Evolutionary conservation across 2,888 invertebrate genomes (phyloP).

Genomic region (Tetranychus piercei): DNA sequence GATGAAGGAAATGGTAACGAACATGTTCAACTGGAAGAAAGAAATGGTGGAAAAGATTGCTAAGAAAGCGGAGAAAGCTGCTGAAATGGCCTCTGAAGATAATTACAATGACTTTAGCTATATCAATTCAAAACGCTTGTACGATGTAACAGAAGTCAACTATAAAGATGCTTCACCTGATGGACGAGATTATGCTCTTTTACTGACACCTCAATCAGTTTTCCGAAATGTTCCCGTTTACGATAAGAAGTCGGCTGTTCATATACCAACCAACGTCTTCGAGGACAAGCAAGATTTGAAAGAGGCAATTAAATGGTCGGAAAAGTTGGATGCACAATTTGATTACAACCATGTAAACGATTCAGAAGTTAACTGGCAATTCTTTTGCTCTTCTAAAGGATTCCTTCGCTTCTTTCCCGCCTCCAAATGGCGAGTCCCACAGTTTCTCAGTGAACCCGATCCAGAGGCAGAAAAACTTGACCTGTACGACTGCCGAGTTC

Average conservation of each 20-base stretch:
- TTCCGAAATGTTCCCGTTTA: constrained; percentile 45
- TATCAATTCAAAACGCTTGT: constrained; percentile 11
- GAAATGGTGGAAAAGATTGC: constrained; percentile 70
- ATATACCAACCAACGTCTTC: constrained; percentile 82
- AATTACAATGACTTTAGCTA: constrained; percentile 25
- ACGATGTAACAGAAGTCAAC: background rate
- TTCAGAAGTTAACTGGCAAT: constrained; percentile 86
- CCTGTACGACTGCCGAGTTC: constrained; percentile 73
- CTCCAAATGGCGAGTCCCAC: constrained; percentile 16
- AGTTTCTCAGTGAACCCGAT: constrained; percentile 7
- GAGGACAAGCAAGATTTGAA: constrained; percentile 50
- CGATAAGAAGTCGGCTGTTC: constrained; percentile 32
- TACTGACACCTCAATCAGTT: background rate
- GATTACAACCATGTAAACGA: constrained; percentile 64
- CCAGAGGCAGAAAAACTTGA: constrained; percentile 40
- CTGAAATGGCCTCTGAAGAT: constrained; percentile 44
- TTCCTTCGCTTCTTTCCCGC: constrained; percentile 73
- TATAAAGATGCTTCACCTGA: background rate
- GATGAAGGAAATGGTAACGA: constrained; percentile 8
- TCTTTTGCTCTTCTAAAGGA: constrained; percentile 84
- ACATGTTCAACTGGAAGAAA: constrained; percentile 66
- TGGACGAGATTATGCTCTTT: background rate
- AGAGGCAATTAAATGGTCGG: constrained; percentile 80
- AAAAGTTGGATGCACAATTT: constrained; percentile 62
- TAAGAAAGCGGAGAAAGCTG: constrained; percentile 49